Percentiles rank a stretch among this genome's conserved stretches.
Conservation (phyloP, 2,797 vertebrate genomes). For the Toxotes lorentzi region DNA sequence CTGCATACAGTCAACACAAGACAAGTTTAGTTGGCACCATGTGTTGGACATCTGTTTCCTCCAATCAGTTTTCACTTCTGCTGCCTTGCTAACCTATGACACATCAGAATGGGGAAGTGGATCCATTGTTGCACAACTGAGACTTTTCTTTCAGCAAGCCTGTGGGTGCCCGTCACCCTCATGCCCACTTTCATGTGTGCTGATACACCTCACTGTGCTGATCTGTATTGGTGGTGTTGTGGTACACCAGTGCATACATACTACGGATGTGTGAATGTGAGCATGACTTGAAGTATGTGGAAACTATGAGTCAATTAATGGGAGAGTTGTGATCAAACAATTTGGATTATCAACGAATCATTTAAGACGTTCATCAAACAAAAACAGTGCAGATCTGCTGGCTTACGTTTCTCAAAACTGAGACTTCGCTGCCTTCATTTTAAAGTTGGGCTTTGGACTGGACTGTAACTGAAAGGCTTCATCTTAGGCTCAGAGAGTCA, state of each 20-base stretch:
- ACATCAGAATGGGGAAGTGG: conserved; percentile 63
- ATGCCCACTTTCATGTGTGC: conserved; percentile 54
- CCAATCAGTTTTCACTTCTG: conserved; percentile 78
- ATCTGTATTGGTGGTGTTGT: conserved; percentile 21
- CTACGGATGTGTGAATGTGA: conserved; percentile 15
- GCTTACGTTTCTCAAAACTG: not conserved
- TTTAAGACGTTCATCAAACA: not conserved
- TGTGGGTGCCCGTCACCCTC: conserved; percentile 18
- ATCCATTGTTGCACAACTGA: conserved; percentile 58
- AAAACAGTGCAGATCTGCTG: not conserved
- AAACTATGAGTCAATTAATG: not conserved
- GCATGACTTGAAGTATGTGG: not conserved
- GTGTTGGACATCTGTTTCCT: conserved; percentile 69
- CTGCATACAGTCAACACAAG: not conserved
- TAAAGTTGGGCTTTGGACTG: not conserved
- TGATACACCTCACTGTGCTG: conserved; percentile 23
- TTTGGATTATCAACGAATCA: not conserved
- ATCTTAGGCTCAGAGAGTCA: not conserved
- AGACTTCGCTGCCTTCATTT: not conserved
- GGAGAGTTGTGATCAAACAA: not conserved
- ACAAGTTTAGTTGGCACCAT: conserved; percentile 14
- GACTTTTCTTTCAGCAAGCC: conserved; percentile 38
- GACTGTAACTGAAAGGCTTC: too few species aligned
- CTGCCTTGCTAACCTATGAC: conserved; percentile 44
- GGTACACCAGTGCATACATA: conserved; percentile 18